phyloP scores from a whole-genome alignment of 2,888 invertebrate species.

The Embidobia sp. region DNA sequence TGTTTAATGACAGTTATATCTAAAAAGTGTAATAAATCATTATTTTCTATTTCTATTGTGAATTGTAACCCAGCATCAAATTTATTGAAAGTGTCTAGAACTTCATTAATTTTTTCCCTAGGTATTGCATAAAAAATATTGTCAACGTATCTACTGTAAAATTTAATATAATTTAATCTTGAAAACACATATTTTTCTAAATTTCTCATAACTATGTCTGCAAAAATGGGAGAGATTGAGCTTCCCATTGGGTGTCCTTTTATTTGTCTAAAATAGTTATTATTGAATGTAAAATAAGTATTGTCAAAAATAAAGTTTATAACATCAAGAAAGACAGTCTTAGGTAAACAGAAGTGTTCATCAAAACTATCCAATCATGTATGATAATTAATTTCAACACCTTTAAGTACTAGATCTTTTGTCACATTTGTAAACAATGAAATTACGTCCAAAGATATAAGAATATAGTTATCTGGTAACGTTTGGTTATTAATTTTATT shows the following conservation, averaged over 20 bases:
- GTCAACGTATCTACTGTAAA: slow-evolving; percentile 7
- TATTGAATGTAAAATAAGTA: slow-evolving; percentile 15
- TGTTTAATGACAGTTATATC: slow-evolving; percentile 3
- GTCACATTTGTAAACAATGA: slow-evolving; percentile 12
- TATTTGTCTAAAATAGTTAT: slow-evolving; percentile 8
- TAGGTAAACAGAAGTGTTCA: background rate
- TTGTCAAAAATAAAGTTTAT: slow-evolving; percentile 8
- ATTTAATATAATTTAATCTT: slow-evolving; percentile 1
- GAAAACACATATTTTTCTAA: slow-evolving; percentile 6
- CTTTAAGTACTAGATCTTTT: background rate
- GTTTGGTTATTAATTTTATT: background rate
- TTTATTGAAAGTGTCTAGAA: background rate
- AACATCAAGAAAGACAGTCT: too few relatives aligned
- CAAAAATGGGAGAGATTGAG: slow-evolving; percentile 1
- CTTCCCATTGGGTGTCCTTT: slow-evolving; percentile 17
- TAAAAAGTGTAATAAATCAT: slow-evolving; percentile 12
- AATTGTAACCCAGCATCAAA: slow-evolving; percentile 11
- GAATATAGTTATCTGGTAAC: slow-evolving; percentile 3
- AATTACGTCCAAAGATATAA: slow-evolving; percentile 5
- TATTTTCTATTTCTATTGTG: slow-evolving; percentile 11
- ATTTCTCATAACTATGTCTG: slow-evolving; percentile 9
- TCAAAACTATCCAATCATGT: background rate
- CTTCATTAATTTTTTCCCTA: background rate
- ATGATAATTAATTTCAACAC: background rate
- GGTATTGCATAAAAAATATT: slow-evolving; percentile 10